These are phyloP conservation scores for Stenotaenia linearis DNA, from an alignment of 2,888 invertebrate genomes.

Conservation along the genomic window DNA sequence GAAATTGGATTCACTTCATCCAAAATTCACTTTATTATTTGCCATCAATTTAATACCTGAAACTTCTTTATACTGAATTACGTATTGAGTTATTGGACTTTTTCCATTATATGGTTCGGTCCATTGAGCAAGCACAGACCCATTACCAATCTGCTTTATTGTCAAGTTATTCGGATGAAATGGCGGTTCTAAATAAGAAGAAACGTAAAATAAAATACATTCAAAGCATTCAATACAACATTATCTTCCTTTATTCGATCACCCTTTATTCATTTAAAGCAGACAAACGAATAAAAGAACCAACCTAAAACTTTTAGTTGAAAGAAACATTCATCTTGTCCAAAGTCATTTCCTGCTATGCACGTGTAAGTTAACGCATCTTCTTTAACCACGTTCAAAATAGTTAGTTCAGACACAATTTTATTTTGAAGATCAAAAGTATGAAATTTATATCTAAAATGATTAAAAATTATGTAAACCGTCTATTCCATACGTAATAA, in stretches of 20 bases:
- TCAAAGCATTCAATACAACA: not conserved
- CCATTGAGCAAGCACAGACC: slow-evolving; percentile 85
- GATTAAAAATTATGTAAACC: not conserved
- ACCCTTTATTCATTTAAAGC: not conserved
- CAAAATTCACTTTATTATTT: not conserved
- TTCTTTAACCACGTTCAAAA: slow-evolving; percentile 64
- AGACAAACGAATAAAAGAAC: not conserved
- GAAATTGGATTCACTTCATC: not conserved
- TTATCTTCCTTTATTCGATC: not conserved
- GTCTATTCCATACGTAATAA: not conserved
- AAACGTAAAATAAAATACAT: not conserved
- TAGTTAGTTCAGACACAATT: slow-evolving; percentile 42
- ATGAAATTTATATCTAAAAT: not conserved
- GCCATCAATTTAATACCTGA: not conserved
- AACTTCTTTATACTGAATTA: slow-evolving; percentile 72
- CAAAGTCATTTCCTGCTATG: slow-evolving; percentile 69
- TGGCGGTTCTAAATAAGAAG: slow-evolving; percentile 54
- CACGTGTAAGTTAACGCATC: slow-evolving; percentile 84
- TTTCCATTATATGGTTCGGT: slow-evolving; percentile 88
- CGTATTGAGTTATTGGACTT: slow-evolving; percentile 79
- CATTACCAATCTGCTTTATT: slow-evolving; percentile 82
- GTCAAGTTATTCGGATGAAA: slow-evolving; percentile 83
- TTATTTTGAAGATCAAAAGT: slow-evolving; percentile 22
- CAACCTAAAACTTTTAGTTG: slow-evolving; percentile 10
- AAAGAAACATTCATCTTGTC: slow-evolving; percentile 63